These are phyloP conservation scores for Bombylius major DNA, from an alignment of 2,888 invertebrate genomes.

Conservation along the genomic window DNA sequence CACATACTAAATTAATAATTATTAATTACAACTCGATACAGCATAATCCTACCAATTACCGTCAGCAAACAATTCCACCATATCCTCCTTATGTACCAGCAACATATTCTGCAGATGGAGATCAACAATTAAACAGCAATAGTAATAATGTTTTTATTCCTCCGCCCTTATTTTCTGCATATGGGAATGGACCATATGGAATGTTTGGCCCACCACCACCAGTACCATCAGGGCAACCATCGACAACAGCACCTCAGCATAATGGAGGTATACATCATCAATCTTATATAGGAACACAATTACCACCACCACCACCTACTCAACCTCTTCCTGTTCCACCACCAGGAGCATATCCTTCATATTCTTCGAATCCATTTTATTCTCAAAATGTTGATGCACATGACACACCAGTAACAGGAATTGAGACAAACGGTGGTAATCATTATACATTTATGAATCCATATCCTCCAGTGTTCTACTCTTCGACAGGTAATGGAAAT, in stretches of 20 bases:
- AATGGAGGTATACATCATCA: background rate
- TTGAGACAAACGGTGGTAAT: background rate
- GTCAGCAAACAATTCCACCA: background rate
- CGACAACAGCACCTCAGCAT: slow-evolving; percentile 10
- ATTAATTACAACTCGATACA: background rate
- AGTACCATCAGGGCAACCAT: slow-evolving; percentile 11
- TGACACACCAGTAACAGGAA: background rate
- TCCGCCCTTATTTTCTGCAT: slow-evolving; percentile 12
- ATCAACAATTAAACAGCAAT: background rate
- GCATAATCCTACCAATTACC: background rate
- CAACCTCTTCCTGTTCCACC: slow-evolving; percentile 1
- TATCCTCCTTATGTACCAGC: slow-evolving; percentile 3
- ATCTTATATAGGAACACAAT: slow-evolving; percentile 9
- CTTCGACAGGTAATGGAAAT: background rate
- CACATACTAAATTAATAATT: background rate
- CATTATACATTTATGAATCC: slow-evolving; percentile 6
- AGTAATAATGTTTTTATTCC: slow-evolving; percentile 1
- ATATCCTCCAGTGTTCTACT: slow-evolving; percentile 9
- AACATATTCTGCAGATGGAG: slow-evolving; percentile 2
- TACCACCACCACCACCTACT: slow-evolving; percentile 7
- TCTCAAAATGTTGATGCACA: background rate
- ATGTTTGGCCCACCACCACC: slow-evolving; percentile 19
- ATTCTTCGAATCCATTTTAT: slow-evolving; percentile 12
- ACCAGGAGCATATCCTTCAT: slow-evolving; percentile 10
- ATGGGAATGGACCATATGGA: slow-evolving; percentile 18